These are phyloP conservation scores for Gari tellinella DNA, from an alignment of 2,888 invertebrate species.

Conservation along the genomic window DNA sequence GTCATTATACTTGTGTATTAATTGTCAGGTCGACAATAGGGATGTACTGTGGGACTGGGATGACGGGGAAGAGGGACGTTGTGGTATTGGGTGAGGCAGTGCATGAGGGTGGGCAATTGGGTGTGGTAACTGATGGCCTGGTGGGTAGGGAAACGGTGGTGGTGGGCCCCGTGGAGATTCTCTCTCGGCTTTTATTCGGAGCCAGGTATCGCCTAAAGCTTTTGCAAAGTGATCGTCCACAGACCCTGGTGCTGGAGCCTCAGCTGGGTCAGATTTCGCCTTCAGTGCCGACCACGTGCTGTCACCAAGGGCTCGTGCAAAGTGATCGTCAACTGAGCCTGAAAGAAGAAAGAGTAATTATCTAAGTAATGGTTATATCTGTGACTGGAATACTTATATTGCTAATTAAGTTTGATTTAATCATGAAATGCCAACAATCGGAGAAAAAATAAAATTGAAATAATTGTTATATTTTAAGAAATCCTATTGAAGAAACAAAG, in stretches of 20 bases:
- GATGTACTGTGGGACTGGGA: slow-evolving; percentile 61
- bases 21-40: slow-evolving; percentile 61
- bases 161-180: slow-evolving; percentile 59
- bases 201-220: slow-evolving; percentile 93
- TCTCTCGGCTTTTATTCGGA: slow-evolving; percentile 79
- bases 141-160: slow-evolving; percentile 48
- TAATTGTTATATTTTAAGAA: no score
- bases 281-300: slow-evolving; percentile 88
- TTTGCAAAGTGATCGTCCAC: slow-evolving; percentile 97
- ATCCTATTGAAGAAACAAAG: no score
- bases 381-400: no score
- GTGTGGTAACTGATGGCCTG: slow-evolving; percentile 41
- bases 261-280: slow-evolving; percentile 70
- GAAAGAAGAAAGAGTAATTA: no score
- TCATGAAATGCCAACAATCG: no score
- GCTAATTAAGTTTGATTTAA: no score
- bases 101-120: slow-evolving; percentile 41
- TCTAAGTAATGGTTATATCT: no score
- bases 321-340: slow-evolving; percentile 94
- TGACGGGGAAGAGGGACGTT: slow-evolving; percentile 48
- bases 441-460: no score
- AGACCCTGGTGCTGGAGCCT: slow-evolving; percentile 69
- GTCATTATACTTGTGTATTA: no score
- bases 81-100: slow-evolving; percentile 40
- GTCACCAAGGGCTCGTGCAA: slow-evolving; percentile 93